Conservation (phyloP, 2,888 invertebrate genomes). For the Scrobipalpa atriplicella region DNA sequence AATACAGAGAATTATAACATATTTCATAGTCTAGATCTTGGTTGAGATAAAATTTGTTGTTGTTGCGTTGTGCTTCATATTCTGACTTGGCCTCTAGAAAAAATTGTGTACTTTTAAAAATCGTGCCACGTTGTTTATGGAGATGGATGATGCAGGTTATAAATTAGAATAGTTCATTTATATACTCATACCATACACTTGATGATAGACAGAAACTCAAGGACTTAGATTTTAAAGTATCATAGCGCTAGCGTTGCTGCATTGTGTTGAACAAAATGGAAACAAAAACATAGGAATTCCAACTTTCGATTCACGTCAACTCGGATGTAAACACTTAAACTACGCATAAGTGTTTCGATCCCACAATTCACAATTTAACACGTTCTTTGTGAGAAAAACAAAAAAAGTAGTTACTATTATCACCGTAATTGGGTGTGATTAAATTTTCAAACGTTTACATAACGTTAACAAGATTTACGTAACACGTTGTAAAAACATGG, state of each 20-base stretch:
- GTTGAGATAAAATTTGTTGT: background rate
- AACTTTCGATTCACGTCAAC: background rate
- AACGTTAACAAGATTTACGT: constrained; percentile 61
- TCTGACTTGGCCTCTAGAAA: no score
- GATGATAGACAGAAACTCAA: no score
- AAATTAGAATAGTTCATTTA: no score
- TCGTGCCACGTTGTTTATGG: no score
- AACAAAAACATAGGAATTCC: background rate
- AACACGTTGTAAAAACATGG: constrained; percentile 35
- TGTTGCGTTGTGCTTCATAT: no score
- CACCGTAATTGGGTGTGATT: constrained; percentile 60
- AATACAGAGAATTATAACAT: constrained; percentile 6
- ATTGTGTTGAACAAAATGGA: background rate
- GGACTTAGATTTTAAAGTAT: no score
- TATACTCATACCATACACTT: no score
- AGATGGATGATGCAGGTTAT: no score
- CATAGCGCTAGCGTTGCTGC: no score
- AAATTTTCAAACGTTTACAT: constrained; percentile 53
- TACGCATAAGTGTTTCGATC: background rate
- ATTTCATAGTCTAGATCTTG: background rate
- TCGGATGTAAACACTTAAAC: constrained; percentile 1
- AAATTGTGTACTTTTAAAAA: no score
- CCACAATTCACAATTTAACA: constrained; percentile 22
- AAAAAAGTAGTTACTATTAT: constrained; percentile 30
- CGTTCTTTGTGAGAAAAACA: constrained; percentile 13